A percentile compares a stretch with the other conserved stretches of the same genome.
These are phyloP conservation scores for Clarias laeviceps DNA, from an alignment of 2,797 vertebrate species.

Conservation along the genomic window DNA sequence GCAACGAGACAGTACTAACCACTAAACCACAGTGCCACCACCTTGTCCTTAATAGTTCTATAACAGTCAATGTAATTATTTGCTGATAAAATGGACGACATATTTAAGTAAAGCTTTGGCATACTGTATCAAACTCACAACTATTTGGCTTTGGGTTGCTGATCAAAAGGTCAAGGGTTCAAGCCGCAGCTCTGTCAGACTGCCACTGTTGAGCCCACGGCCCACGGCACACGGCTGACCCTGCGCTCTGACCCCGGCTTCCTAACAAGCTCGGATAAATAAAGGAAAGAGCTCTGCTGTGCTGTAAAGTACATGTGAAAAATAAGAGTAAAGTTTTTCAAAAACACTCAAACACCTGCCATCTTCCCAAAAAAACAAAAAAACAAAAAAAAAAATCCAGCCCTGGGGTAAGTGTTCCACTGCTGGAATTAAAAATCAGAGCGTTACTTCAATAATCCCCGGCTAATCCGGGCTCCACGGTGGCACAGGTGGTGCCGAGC, in stretches of 20 bases:
- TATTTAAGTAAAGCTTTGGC: background rate
- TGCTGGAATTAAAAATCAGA: background rate
- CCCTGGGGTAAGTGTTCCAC: background rate
- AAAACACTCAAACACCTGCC: background rate
- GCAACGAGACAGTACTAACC: too few species aligned
- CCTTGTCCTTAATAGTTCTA: background rate
- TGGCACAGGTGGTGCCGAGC: slow-evolving; percentile 23
- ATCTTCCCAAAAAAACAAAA: background rate
- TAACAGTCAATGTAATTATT: background rate
- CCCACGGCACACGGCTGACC: too few species aligned
- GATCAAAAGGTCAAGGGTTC: too few species aligned
- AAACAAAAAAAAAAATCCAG: background rate
- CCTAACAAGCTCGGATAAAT: too few species aligned
- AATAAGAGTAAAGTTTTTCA: background rate
- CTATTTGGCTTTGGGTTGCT: background rate
- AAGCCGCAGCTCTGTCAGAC: too few species aligned
- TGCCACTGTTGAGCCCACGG: too few species aligned
- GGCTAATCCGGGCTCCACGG: slow-evolving; percentile 7
- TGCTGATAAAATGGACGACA: background rate
- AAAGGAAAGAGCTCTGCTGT: too few species aligned
- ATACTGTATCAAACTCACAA: background rate
- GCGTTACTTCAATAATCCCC: background rate
- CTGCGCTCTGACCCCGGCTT: too few species aligned
- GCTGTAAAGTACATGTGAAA: too few species aligned
- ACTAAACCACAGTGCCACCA: too few species aligned